phyloP scores from a whole-genome alignment of 2,113 vertebrate species.

The Ammodytes marinus region DNA sequence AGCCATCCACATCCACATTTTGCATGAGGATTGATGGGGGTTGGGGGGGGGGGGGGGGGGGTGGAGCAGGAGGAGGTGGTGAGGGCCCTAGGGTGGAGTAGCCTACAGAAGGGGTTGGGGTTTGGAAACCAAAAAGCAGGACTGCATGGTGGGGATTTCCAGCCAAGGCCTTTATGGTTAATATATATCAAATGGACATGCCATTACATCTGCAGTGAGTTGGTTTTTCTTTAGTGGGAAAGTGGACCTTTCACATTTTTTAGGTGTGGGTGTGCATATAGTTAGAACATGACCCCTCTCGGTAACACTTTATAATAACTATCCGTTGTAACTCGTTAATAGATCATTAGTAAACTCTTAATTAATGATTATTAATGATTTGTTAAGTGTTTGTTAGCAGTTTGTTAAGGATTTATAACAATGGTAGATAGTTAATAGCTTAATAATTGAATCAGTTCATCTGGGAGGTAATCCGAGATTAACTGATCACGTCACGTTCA shows the following conservation, averaged over 20 bases:
- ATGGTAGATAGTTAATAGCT: no score
- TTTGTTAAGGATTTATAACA: no score
- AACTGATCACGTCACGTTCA: no score
- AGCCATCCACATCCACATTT: constrained; percentile 32
- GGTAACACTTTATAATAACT: no score
- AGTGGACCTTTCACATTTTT: constrained; percentile 31
- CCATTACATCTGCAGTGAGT: constrained; percentile 38
- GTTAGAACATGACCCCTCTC: constrained; percentile 25
- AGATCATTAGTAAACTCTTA: no score
- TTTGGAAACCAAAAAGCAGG: constrained; percentile 50
- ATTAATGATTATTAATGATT: no score
- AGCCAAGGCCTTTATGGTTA: constrained; percentile 50
- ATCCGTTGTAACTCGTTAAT: no score
- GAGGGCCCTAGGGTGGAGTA: constrained; percentile 43
- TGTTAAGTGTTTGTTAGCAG: no score
- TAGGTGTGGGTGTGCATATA: constrained; percentile 11
- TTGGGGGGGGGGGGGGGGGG: not conserved
- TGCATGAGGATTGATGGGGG: constrained; percentile 27
- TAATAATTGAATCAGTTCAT: no score
- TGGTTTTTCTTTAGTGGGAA: constrained; percentile 50
- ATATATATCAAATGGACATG: constrained; percentile 40
- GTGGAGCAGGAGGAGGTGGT: constrained; percentile 17
- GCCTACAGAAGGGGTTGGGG: constrained; percentile 31
- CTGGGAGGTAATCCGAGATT: no score
- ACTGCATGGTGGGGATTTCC: constrained; percentile 68